Base-by-base conservation (phyloP, 2,797 vertebrate species). In the Loris lydekkerianus region DNA sequence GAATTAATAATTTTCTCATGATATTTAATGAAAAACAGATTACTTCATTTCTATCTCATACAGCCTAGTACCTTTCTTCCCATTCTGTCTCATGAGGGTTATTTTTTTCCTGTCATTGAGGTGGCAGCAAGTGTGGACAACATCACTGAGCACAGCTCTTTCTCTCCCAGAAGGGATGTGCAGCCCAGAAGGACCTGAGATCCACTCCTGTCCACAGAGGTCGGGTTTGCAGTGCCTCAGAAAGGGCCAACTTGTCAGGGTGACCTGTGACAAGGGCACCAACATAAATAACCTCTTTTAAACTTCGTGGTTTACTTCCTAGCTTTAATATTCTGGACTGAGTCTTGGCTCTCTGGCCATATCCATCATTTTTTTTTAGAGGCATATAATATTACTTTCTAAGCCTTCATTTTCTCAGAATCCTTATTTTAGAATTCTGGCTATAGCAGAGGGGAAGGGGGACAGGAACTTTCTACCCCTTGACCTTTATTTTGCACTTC, bases 1-100 rank as follows among this genome's bases (percentile, higher is more conserved):
- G 89, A 89, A 94, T 92, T 95, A 95, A 94, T 97, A 69, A 83
- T 86, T 97, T 95, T 93, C 86, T 87, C 86, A 56, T 86, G 87
- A 49, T 92, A 80, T 84, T 89, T 96, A 97, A 96, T 86, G 92
- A 92, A 92, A 93, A 91, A 7, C 87, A 97, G 89, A 86, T 85
- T 58, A 87, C 84, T 91, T 93, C 61, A 58, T 84, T 76, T 94
- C 77, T 75, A 58, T 37, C 85, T 93, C 91, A 56, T 70, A 77
- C 78, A 88, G 40, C 80, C 46, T 23, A 76, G 58, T 34, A 37
- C 73, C 70, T 88, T 82, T 56, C 73, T 84, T 84, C 27, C 69
- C 53, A 37, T 86, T 53, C 75, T 89, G 63, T 86, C 60, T 89
- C 70, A 76, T n/a, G 91, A 80, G 72, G 56, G 85, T 58, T 83